phyloP scores from a whole-genome alignment of 1,140 invertebrate genomes.

The Pseudomyrmex cubaensis region DNA sequence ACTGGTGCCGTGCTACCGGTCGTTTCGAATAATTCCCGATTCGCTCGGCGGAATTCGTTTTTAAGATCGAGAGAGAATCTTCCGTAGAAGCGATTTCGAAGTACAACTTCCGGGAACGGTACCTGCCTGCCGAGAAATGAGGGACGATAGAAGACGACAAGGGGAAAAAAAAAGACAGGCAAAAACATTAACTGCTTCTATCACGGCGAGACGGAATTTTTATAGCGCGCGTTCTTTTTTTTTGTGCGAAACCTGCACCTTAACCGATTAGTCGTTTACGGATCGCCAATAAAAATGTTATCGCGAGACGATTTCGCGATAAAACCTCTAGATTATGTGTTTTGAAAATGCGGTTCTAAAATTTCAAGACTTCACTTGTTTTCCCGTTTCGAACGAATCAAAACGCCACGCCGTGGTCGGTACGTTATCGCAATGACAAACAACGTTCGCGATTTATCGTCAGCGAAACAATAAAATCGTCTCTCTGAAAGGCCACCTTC shows the following conservation, averaged over 20 bases:
- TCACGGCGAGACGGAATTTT: conserved; percentile 64
- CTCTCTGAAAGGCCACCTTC: conserved; percentile 12
- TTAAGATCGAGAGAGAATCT: conserved; percentile 59
- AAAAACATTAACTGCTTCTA: conserved; percentile 64
- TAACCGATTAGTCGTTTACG: conserved; percentile 46
- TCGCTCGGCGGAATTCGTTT: conserved; percentile 38
- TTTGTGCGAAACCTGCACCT: conserved; percentile 3
- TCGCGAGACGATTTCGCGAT: too few relatives aligned
- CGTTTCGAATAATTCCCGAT: conserved; percentile 56
- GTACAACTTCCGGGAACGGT: conserved; percentile 77
- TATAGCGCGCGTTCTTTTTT: conserved; percentile 3
- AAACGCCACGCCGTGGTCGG: not conserved
- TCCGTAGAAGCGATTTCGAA: conserved; percentile 72
- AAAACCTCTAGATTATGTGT: not conserved
- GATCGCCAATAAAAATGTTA: conserved; percentile 34
- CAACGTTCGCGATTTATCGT: conserved; percentile 16
- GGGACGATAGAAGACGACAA: not conserved
- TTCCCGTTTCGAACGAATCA: too few relatives aligned
- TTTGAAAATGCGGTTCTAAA: not conserved
- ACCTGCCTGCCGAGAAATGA: conserved; percentile 42
- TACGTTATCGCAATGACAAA: not conserved
- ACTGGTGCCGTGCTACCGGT: conserved; percentile 25
- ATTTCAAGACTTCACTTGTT: too few relatives aligned
- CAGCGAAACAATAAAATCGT: conserved; percentile 15
- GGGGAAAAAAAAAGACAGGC: conserved; percentile 42